Evolutionary conservation across 2,797 vertebrate genomes (phyloP).

Genomic region (Leptodactylus fallax): DNA sequence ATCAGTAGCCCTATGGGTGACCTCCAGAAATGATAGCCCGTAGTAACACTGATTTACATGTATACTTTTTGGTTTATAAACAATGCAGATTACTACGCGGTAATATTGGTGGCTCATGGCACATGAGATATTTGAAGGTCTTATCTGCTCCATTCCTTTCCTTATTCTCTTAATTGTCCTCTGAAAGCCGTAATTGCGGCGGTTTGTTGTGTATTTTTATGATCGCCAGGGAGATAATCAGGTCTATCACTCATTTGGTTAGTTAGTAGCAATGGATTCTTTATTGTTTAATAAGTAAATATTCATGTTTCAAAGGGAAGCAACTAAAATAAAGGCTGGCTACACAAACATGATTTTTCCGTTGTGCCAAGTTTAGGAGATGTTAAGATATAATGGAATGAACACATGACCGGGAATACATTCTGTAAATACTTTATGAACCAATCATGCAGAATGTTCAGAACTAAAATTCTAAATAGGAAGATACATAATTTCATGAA

Average conservation of each 20-base stretch:
- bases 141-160: slow-evolving; percentile 12
- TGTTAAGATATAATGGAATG: neutral
- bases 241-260: slow-evolving; percentile 17
- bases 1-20: too few species aligned
- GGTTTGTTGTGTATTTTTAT: slow-evolving; percentile 26
- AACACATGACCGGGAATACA: neutral
- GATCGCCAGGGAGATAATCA: slow-evolving; percentile 20
- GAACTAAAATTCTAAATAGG: neutral
- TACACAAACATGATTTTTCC: neutral
- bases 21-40: too few species aligned
- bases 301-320: neutral
- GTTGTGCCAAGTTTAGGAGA: neutral
- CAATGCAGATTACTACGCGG: neutral
- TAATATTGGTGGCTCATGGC: neutral
- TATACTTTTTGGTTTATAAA: too few species aligned
- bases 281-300: slow-evolving; percentile 28
- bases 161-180: slow-evolving; percentile 13
- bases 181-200: slow-evolving; percentile 8
- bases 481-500: too few species aligned
- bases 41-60: too few species aligned
- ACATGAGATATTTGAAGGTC: neutral
- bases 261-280: slow-evolving; percentile 21
- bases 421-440: neutral
- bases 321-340: neutral
- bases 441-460: neutral